Evolutionary conservation across 2,113 vertebrate species (phyloP).

Genomic region (Pithys albifrons): DNA sequence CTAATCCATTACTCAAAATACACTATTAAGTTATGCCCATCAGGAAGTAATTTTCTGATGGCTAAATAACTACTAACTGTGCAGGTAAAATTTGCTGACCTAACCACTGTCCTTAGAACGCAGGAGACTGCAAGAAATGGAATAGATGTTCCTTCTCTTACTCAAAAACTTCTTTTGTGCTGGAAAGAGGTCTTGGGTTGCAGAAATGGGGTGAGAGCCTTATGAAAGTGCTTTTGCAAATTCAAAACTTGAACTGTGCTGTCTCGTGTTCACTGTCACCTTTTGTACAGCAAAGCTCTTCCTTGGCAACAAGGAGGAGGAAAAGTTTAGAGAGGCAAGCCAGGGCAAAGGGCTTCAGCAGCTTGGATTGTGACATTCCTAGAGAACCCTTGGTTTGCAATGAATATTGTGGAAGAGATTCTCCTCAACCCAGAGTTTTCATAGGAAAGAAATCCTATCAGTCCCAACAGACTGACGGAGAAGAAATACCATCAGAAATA

Average conservation of each 20-base stretch:
- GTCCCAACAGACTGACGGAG: neutral
- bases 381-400: neutral
- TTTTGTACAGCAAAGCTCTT: neutral
- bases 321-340: neutral
- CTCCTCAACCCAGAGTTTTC: neutral
- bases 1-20: neutral
- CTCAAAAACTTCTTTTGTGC: neutral
- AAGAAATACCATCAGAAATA: neutral
- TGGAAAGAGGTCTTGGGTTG: neutral
- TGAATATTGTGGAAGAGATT: neutral
- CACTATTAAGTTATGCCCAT: neutral
- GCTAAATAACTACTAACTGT: neutral
- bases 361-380: neutral
- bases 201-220: neutral
- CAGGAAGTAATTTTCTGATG: neutral
- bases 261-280: neutral
- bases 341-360: neutral
- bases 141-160: neutral
- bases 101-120: neutral
- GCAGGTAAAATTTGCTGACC: neutral
- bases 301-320: neutral
- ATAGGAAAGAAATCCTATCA: neutral
- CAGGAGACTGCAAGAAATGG: neutral
- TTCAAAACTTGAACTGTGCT: neutral
- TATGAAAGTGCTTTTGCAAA: neutral